These are phyloP conservation scores for Apodemia arnacis DNA, from an alignment of 2,888 invertebrate genomes.

Conservation along the genomic window DNA sequence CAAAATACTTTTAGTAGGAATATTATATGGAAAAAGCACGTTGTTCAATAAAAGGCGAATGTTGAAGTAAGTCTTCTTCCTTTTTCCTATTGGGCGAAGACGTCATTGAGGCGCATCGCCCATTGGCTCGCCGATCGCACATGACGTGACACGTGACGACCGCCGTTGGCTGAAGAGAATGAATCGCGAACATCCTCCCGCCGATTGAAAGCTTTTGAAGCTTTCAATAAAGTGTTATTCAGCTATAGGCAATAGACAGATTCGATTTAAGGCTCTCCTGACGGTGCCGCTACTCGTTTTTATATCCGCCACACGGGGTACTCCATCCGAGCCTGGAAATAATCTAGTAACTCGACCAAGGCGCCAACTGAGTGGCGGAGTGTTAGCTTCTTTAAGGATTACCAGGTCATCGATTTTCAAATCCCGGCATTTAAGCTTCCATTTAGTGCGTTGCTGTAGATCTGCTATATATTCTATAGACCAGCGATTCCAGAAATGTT, in stretches of 20 bases:
- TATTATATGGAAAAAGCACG: no score
- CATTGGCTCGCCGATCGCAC: no score
- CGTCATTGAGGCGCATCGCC: no score
- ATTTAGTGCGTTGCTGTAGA: slow-evolving; percentile 47
- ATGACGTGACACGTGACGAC: no score
- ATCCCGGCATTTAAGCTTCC: slow-evolving; percentile 15
- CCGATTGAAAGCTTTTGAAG: neutral
- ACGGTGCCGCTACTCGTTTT: neutral
- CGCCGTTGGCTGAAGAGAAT: no score
- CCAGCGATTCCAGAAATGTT: slow-evolving; percentile 67
- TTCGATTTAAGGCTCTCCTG: neutral
- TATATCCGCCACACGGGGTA: neutral
- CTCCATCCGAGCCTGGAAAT: slow-evolving; percentile 36
- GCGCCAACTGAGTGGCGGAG: slow-evolving; percentile 40
- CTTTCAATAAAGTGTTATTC: neutral
- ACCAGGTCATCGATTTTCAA: slow-evolving; percentile 4
- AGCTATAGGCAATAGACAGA: neutral
- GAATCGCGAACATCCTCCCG: neutral
- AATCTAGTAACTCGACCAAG: slow-evolving; percentile 44
- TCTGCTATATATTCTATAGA: slow-evolving; percentile 55
- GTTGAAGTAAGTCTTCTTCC: no score
- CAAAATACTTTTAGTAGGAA: no score
- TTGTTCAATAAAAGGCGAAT: no score
- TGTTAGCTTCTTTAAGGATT: slow-evolving; percentile 10
- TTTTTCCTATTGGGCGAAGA: no score